Percentiles rank a stretch among this genome's conserved stretches.
Evolutionary conservation across 1,140 invertebrate genomes (phyloP).

Genomic region (Musca domestica): DNA sequence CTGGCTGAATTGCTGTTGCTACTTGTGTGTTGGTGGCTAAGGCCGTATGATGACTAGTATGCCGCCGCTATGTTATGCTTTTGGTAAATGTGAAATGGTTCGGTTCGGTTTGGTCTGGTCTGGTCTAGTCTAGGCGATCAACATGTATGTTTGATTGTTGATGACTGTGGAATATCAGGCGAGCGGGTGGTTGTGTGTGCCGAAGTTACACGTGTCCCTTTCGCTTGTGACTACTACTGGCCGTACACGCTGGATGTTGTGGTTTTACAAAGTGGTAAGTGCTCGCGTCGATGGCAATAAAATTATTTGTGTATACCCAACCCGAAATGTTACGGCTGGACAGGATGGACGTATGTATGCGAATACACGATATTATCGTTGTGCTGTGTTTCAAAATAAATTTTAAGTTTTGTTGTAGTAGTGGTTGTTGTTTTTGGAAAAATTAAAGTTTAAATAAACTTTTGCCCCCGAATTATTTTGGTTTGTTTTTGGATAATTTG

Average conservation of each 20-base stretch:
- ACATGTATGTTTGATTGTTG: too few species aligned
- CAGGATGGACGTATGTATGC: background rate
- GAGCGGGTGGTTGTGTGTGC: too few species aligned
- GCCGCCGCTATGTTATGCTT: too few species aligned
- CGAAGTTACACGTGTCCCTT: too few species aligned
- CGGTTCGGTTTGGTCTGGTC: too few species aligned
- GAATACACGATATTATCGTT: background rate
- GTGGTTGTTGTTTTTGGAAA: background rate
- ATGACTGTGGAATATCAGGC: too few species aligned
- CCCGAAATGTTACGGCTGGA: background rate
- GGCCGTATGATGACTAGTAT: too few species aligned
- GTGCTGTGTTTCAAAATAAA: too few species aligned
- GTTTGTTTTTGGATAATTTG: slow-evolving; percentile 10
- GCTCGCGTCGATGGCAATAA: slow-evolving; percentile 20
- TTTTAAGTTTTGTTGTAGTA: slow-evolving; percentile 2
- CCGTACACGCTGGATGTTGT: slow-evolving; percentile 8
- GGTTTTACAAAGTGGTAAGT: slow-evolving; percentile 19
- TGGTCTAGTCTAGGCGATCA: too few species aligned
- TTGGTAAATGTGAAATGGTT: too few species aligned
- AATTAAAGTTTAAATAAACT: background rate
- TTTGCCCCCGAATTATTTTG: background rate
- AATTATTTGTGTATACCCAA: slow-evolving; percentile 1
- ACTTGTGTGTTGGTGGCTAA: background rate
- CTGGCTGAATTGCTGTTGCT: background rate
- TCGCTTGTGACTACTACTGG: too few species aligned